Base-by-base conservation (phyloP, 2,888 invertebrate genomes). In the Xanthia icteritia region DNA sequence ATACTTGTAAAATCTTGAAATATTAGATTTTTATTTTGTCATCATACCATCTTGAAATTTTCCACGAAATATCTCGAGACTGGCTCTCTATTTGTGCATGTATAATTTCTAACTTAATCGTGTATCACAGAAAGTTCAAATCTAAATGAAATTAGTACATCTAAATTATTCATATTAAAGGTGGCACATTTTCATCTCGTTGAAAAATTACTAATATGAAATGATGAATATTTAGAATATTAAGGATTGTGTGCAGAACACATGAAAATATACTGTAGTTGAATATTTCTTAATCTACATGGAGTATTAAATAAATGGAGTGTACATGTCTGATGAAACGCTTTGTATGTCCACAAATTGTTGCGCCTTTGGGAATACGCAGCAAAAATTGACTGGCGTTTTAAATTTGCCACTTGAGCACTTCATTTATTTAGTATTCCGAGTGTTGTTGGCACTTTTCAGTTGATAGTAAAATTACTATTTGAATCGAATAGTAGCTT, bases 31-130 rank as follows among this genome's bases (percentile, higher is more conserved):
- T 51, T 48, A 11, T 75, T 45, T 45, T 48, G 5, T 42, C 31
- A 36, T 17, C 0, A 27, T 42, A 20, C 4, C 36, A 17, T 36
- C 5, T 42, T 23, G 2, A 15, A 36, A 31, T 56, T 20, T 54
- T 64, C 36, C 5, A 36, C 23, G 15, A 58, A 36, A 5, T 42
- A 56, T 60, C 20, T 58, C 27, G 58, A 71, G 80, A 36, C 58
- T 84, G 79, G 71, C 80, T 81, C 81, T 81, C 84, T 81, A 54
- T 36, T 27, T 42, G 27, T 73, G 6, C 9, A 76, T 75, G 79
- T 51, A 31, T 58, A 23, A 36, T 69, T 31, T 60, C 54, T 17
- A 9, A 42, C 42, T 79, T 20, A 17, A 20, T 20, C 15, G 5
- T 15, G 9, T 39, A 69, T 23, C 15, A 71, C 20, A 69, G 42